Evolutionary conservation across 1,140 invertebrate genomes (phyloP).

Genomic region (Manduca sexta): DNA sequence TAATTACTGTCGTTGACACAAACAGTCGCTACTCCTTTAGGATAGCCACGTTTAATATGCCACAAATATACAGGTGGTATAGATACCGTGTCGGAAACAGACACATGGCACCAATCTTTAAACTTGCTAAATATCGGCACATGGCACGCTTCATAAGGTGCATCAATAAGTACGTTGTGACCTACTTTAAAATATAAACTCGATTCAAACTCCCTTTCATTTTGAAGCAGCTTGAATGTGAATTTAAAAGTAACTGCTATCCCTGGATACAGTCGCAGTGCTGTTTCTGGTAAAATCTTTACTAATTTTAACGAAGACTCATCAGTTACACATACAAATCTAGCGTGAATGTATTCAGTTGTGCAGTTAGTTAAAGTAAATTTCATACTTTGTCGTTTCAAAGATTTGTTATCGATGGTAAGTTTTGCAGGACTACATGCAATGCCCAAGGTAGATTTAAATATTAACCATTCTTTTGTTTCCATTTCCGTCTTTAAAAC

Average conservation of each 20-base stretch:
- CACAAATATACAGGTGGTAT: conserved; percentile 44
- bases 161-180: conserved; percentile 21
- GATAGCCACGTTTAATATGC: conserved; percentile 38
- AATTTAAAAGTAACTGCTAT: conserved; percentile 32
- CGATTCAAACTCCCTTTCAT: conserved; percentile 20
- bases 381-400: conserved; percentile 30
- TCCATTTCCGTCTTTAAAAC: conserved; percentile 2
- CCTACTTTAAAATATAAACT: conserved; percentile 39
- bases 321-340: conserved; percentile 36
- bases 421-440: conserved; percentile 32
- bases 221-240: conserved; percentile 30
- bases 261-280: conserved; percentile 40
- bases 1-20: conserved; percentile 21
- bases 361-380: conserved; percentile 40
- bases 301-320: conserved; percentile 23
- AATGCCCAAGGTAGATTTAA: conserved; percentile 21
- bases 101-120: conserved; percentile 14
- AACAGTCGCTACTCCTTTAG: conserved; percentile 26
- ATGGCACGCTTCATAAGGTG: conserved; percentile 21
- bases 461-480: conserved; percentile 6
- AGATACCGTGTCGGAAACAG: conserved; percentile 29
- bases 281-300: conserved; percentile 28
- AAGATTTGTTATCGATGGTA: conserved; percentile 18
- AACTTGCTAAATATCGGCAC: conserved; percentile 32
- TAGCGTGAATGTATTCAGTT: conserved; percentile 24